Evolutionary conservation across 2,888 invertebrate species (phyloP), one percentile per base, ranked within the genome.

Genomic region (Rutpela maculata): DNA sequence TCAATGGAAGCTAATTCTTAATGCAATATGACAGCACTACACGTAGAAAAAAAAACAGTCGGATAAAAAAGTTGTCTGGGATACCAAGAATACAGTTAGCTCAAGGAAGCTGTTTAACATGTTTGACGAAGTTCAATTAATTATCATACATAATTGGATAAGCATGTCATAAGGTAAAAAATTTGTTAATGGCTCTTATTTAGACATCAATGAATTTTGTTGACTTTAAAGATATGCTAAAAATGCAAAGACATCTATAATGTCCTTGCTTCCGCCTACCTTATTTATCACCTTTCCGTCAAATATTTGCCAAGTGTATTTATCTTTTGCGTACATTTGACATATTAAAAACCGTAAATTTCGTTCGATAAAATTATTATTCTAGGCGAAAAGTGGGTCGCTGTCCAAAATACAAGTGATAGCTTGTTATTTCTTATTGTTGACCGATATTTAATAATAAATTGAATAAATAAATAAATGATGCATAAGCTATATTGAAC

Each of bases 41-140:
- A 50, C 5, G 7, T 43, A 12, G 4, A 50, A 50, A 50, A 50
- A 50, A 50, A 6, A n/a, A 17, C 50, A 43, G 50, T 50, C 12
- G 6, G 0, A 35, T 35, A 35, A 35, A 35, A 26, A 35, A 35
- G 31, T 35, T 35, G 50, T n/a, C 15, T 50, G n/a, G 15, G 0
- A n/a, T 50, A n/a, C n/a, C 50, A n/a, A 43, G 43, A 43, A 12
- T 50, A 50, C 50, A 50, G 50, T n/a, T 50, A 50, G n/a, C 12
- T 50, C 12, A 3, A 15, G n/a, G 6, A n/a, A 50, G n/a, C n/a
- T 50, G 15, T 50, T 50, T 50, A 50, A 50, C 65, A 65, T 19
- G 65, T 65, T 38, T 38, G 43, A 65, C 43, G 38, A 18, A 38
- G 65, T 38, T 62, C 26, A 11, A 65, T 38, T 65, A 65, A 19